phyloP scores from a whole-genome alignment of 1,140 invertebrate species.

The Bacillus rossius region DNA sequence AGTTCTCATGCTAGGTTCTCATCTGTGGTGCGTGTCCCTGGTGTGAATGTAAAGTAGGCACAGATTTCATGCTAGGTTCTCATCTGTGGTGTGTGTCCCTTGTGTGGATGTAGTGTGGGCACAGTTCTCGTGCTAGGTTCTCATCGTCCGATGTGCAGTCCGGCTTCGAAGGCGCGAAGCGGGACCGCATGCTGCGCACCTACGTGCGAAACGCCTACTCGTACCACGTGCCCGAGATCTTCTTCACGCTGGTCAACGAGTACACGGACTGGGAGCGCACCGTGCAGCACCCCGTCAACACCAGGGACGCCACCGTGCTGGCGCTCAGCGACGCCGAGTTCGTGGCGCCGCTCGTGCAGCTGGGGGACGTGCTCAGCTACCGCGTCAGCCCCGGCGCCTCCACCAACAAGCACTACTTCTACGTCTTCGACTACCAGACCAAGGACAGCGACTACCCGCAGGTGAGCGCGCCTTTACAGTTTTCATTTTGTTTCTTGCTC shows the following conservation, averaged over 20 bases:
- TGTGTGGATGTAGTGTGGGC: no score
- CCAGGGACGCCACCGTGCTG: slow-evolving; percentile 50
- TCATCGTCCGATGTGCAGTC: slow-evolving; percentile 73
- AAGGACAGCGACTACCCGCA: slow-evolving; percentile 43
- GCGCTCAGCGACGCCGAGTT: slow-evolving; percentile 50
- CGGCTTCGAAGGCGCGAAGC: slow-evolving; percentile 83
- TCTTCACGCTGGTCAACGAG: slow-evolving; percentile 54
- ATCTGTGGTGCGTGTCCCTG: no score
- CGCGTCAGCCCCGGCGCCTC: slow-evolving; percentile 12
- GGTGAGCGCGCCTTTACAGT: slow-evolving; percentile 22
- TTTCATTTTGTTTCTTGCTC: no score
- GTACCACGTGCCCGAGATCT: slow-evolving; percentile 54
- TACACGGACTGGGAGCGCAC: slow-evolving; percentile 56
- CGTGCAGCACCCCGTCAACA: slow-evolving; percentile 42
- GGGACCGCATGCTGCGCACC: slow-evolving; percentile 59
- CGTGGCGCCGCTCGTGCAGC: slow-evolving; percentile 31
- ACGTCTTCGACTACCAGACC: slow-evolving; percentile 47
- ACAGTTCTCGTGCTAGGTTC: no score
- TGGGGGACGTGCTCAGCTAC: slow-evolving; percentile 21
- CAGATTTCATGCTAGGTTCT: no score
- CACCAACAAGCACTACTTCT: slow-evolving; percentile 40
- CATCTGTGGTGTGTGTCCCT: no score
- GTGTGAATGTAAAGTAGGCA: no score
- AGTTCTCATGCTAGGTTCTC: no score
- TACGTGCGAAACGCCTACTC: slow-evolving; percentile 50